Conservation (phyloP, 2,797 vertebrate genomes). For the Anguilla pacifica region DNA sequence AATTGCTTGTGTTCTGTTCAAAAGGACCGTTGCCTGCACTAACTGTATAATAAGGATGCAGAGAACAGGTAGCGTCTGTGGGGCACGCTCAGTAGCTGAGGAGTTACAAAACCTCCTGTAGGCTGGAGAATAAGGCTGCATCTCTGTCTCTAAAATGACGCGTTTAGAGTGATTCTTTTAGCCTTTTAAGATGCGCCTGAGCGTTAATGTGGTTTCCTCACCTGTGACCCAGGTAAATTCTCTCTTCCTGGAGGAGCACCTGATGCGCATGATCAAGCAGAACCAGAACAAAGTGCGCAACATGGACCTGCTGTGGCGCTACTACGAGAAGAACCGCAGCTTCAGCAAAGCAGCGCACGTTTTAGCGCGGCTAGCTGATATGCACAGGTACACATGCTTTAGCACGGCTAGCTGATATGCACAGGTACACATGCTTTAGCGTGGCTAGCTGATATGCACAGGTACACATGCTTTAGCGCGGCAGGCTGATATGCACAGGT, state of each 20-base stretch:
- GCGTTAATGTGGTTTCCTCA: not conserved
- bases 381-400: slow-evolving; percentile 82
- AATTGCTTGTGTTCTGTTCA: not conserved
- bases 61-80: not conserved
- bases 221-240: slow-evolving; percentile 81
- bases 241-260: slow-evolving; percentile 90
- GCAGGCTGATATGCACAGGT: too few relatives aligned
- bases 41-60: not conserved
- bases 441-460: too few relatives aligned
- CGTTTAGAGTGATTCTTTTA: not conserved
- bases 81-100: not conserved
- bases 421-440: not conserved
- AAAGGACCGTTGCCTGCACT: not conserved
- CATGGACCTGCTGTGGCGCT: slow-evolving; percentile 96
- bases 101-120: not conserved
- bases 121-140: too few relatives aligned
- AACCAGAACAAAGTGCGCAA: slow-evolving; percentile 96
- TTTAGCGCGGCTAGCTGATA: slow-evolving; percentile 88
- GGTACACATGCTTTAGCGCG: too few relatives aligned
- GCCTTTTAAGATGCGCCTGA: not conserved
- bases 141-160: not conserved
- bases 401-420: too few relatives aligned
- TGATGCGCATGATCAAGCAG: slow-evolving; percentile 92
- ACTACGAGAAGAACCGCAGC: slow-evolving; percentile 93
- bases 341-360: slow-evolving; percentile 93